phyloP scores from a whole-genome alignment of 2,797 vertebrate species.

The Catamblyrhynchus diadema region DNA sequence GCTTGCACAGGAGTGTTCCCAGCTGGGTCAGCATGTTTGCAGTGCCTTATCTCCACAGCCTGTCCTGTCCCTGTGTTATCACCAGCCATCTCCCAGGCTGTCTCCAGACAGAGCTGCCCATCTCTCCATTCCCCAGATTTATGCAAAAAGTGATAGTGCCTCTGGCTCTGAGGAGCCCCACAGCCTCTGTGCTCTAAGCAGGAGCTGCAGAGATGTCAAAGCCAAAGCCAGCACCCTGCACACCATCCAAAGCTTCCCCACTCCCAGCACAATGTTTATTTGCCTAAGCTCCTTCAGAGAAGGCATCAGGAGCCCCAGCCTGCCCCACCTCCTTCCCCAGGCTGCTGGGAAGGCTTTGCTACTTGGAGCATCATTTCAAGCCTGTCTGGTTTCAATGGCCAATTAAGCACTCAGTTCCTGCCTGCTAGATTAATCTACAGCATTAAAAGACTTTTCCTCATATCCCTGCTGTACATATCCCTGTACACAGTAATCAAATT shows the following conservation, averaged over 20 bases:
- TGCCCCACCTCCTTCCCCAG: not conserved
- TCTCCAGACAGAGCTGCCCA: not conserved
- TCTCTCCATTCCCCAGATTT: rapidly evolving
- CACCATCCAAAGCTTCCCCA: not conserved
- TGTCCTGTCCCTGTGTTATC: not conserved
- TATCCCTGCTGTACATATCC: not conserved
- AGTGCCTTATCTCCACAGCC: not conserved
- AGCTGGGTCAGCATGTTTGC: not conserved
- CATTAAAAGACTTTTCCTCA: slow-evolving; percentile 16
- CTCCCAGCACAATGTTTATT: not conserved
- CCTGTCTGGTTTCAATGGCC: slow-evolving; percentile 9
- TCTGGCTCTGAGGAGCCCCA: not conserved
- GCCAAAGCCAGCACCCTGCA: not conserved
- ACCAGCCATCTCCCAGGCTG: not conserved
- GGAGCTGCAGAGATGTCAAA: not conserved
- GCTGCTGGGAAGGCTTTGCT: not conserved
- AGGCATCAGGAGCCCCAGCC: not conserved
- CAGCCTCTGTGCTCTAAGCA: not conserved
- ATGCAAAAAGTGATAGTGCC: rapidly evolving
- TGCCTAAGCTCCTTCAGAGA: not conserved
- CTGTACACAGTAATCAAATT: not conserved
- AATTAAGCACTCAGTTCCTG: slow-evolving; percentile 9
- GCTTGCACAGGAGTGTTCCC: rapidly evolving
- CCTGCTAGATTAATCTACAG: not conserved
- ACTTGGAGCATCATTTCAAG: not conserved